Evolutionary conservation across 2,113 vertebrate genomes (phyloP).

Genomic region (Corythornis vintsioides): DNA sequence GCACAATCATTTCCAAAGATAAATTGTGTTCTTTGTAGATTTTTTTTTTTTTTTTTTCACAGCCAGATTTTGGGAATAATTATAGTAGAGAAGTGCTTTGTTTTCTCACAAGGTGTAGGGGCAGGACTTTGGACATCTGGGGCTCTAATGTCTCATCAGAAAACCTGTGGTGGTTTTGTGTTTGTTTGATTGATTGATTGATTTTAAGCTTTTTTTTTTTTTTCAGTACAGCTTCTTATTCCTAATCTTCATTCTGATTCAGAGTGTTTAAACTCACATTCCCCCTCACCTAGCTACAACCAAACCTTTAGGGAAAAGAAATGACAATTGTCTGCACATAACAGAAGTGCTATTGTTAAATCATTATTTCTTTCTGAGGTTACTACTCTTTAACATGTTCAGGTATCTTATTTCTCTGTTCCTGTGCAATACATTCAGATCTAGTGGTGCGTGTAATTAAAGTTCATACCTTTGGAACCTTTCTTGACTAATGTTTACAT

Average conservation of each 20-base stretch:
- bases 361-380: background rate
- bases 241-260: background rate
- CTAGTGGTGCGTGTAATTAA: constrained; percentile 1
- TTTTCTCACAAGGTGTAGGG: background rate
- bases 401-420: background rate
- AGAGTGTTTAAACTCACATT: background rate
- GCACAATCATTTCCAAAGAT: background rate
- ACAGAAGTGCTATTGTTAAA: background rate
- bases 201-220: background rate
- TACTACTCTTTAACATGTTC: background rate
- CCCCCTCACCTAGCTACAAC: background rate
- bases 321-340: background rate
- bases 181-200: background rate
- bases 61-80: background rate
- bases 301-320: background rate
- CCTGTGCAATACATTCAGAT: background rate
- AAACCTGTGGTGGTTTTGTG: background rate
- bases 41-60: background rate
- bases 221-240: background rate
- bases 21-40: background rate
- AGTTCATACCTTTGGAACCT: background rate
- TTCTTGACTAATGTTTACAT: background rate
- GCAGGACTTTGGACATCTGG: background rate
- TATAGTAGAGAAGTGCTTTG: background rate
- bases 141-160: background rate